phyloP scores from a whole-genome alignment of 1,140 invertebrate species.

The Eulimnadia texana region DNA sequence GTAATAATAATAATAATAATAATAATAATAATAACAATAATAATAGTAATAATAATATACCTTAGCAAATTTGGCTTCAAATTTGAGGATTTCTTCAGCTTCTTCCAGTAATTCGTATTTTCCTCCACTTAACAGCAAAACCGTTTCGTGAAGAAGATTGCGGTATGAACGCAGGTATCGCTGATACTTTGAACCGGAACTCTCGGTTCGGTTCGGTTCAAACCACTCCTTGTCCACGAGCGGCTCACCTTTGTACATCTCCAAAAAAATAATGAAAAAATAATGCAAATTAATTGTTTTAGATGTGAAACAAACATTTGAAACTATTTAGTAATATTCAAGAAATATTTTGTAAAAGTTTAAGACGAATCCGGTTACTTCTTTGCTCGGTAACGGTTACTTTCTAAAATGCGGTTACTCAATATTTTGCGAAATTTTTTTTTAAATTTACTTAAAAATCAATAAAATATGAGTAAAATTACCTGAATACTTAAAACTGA shows the following conservation, averaged over 20 bases:
- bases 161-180: constrained; percentile 28
- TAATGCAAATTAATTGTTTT: background rate
- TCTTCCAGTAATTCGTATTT: constrained; percentile 29
- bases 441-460: too few species aligned
- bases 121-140: constrained; percentile 31
- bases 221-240: constrained; percentile 29
- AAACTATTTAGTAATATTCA: too few species aligned
- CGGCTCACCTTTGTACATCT: constrained; percentile 30
- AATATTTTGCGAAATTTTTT: too few species aligned
- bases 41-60: constrained; percentile 26
- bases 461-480: too few species aligned
- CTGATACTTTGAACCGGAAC: constrained; percentile 7
- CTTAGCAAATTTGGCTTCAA: constrained; percentile 41
- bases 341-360: too few species aligned
- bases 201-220: constrained; percentile 8
- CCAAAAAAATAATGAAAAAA: constrained; percentile 10
- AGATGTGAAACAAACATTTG: background rate
- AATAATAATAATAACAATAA: background rate
- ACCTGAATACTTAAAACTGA: constrained; percentile 33
- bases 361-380: too few species aligned
- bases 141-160: constrained; percentile 27
- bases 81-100: constrained; percentile 36
- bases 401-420: too few species aligned
- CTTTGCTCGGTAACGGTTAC: too few species aligned
- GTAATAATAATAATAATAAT: background rate